A percentile compares a stretch with the other conserved stretches of the same genome.
These are phyloP conservation scores for Lycia hirtaria DNA, from an alignment of 2,888 invertebrate genomes.

Conservation along the genomic window DNA sequence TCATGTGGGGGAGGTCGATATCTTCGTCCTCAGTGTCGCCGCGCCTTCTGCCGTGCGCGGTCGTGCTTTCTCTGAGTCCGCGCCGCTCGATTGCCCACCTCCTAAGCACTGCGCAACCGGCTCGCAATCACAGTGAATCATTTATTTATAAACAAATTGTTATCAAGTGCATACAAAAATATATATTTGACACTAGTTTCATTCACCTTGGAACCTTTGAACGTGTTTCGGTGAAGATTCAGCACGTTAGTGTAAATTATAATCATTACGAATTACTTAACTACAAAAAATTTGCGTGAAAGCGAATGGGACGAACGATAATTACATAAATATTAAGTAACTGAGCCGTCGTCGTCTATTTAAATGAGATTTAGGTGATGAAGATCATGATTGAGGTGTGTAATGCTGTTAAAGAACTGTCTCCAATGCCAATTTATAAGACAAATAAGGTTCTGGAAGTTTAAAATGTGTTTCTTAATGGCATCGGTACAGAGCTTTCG, in stretches of 20 bases:
- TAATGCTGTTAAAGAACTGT: constrained; percentile 8
- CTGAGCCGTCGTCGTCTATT: not conserved
- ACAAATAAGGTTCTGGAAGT: not conserved
- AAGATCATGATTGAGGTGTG: not conserved
- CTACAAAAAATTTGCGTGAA: constrained; percentile 49
- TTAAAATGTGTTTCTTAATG: not conserved
- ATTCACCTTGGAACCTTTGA: constrained; percentile 43
- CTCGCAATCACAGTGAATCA: constrained; percentile 55
- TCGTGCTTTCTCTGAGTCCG: constrained; percentile 43
- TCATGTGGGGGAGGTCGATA: constrained; percentile 72
- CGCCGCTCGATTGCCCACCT: constrained; percentile 35
- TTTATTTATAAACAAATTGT: constrained; percentile 73
- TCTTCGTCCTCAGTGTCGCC: constrained; percentile 70
- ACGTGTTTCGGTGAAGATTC: constrained; percentile 24
- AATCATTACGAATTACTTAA: constrained; percentile 46
- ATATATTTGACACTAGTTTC: constrained; percentile 45
- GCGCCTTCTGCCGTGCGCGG: constrained; percentile 66
- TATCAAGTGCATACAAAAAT: constrained; percentile 47
- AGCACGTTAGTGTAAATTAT: constrained; percentile 48
- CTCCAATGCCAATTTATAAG: not conserved
- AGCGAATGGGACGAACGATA: constrained; percentile 55
- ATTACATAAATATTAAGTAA: constrained; percentile 51
- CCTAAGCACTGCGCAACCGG: constrained; percentile 54
- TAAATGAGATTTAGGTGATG: constrained; percentile 1
- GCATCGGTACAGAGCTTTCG: not conserved